These are phyloP conservation scores for Cephus pulcher DNA, from an alignment of 2,888 invertebrate species.

Conservation along the genomic window DNA sequence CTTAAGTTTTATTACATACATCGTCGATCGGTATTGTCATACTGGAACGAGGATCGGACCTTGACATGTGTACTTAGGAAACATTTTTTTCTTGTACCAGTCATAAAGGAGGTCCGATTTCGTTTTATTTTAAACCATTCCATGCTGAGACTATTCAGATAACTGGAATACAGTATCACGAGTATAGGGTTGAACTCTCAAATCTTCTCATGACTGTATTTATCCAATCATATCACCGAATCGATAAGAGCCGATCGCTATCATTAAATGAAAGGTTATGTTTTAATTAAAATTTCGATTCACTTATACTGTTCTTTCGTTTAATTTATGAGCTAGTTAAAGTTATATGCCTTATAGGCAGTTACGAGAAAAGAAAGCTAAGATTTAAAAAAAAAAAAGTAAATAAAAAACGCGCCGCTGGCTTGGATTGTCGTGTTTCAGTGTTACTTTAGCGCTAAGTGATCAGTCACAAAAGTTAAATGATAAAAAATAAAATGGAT, in stretches of 20 bases:
- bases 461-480: slow-evolving; percentile 12
- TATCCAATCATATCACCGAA: background rate
- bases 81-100: background rate
- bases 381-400: slow-evolving; percentile 12
- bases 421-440: slow-evolving; percentile 24
- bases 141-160: background rate
- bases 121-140: background rate
- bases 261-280: background rate
- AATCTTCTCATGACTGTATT: background rate
- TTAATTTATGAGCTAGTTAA: background rate
- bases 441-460: slow-evolving; percentile 8
- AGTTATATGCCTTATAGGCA: background rate
- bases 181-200: too few relatives aligned
- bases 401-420: background rate
- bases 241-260: background rate
- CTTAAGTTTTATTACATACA: slow-evolving; percentile 35
- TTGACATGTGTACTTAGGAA: background rate
- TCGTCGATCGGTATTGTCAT: slow-evolving; percentile 45
- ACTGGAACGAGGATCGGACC: slow-evolving; percentile 19
- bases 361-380: background rate
- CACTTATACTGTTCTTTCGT: background rate
- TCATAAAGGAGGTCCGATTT: background rate
- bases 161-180: too few relatives aligned
- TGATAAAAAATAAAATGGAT: slow-evolving; percentile 16
- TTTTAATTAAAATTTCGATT: background rate